These are phyloP conservation scores for Catostylus mosaicus DNA, from an alignment of 30 jellyfish, hydroid and myxozoan species.

Conservation along the genomic window DNA sequence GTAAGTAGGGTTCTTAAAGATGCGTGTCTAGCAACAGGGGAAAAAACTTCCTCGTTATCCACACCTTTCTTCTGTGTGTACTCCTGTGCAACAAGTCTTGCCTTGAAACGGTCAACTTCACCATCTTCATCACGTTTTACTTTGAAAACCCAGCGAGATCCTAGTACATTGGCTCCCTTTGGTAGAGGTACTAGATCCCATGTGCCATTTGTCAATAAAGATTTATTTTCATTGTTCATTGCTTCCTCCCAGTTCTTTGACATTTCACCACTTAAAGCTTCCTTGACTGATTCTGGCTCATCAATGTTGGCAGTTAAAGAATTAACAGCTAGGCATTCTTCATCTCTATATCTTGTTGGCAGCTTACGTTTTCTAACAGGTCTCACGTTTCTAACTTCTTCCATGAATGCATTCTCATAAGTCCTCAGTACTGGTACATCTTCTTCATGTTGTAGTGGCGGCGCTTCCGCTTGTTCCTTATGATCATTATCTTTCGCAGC, in stretches of 20 bases:
- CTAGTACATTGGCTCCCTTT: too few species aligned
- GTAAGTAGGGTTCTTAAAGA: too few species aligned
- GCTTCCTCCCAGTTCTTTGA: not conserved
- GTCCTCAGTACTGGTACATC: not conserved
- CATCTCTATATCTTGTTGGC: not conserved
- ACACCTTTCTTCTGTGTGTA: too few species aligned
- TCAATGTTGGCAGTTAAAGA: constrained; percentile 3
- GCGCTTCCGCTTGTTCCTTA: too few species aligned
- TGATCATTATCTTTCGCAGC: too few species aligned
- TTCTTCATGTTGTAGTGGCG: not conserved
- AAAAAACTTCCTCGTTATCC: too few species aligned
- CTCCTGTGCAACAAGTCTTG: too few species aligned
- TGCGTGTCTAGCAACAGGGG: too few species aligned
- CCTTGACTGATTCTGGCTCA: not conserved
- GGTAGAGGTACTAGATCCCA: not conserved
- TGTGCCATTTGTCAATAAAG: not conserved
- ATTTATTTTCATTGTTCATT: not conserved
- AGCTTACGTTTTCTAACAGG: not conserved
- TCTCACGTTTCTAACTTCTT: not conserved
- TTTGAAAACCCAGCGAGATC: too few species aligned
- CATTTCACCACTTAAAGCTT: constrained; percentile 8
- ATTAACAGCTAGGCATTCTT: not conserved
- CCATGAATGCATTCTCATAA: not conserved
- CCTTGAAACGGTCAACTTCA: too few species aligned
- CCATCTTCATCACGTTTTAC: too few species aligned